Evolutionary conservation across 2,113 vertebrate species (phyloP).

Genomic region (Rattus rattus): DNA sequence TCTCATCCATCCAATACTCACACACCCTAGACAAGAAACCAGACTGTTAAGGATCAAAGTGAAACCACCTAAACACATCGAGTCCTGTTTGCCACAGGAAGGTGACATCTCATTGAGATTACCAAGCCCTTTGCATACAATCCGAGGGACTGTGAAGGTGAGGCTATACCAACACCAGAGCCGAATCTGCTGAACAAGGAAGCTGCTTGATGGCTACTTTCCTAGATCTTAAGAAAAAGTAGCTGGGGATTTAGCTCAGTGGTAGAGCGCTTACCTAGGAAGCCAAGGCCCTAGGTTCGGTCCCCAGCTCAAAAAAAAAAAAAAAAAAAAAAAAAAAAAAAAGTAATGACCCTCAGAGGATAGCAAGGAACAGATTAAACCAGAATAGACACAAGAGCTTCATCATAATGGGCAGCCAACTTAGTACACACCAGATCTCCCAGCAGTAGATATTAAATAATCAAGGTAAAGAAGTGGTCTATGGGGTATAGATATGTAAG

Average conservation of each 20-base stretch:
- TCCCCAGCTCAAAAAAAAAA: too few species aligned
- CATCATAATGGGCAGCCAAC: neutral
- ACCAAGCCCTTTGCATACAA: neutral
- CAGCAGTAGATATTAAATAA: neutral
- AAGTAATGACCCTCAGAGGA: neutral
- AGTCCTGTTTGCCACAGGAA: neutral
- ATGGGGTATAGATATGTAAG: neutral
- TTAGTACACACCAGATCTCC: neutral
- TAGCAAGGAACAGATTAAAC: neutral
- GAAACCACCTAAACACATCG: neutral
- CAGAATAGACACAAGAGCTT: neutral
- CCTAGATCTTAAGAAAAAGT: neutral
- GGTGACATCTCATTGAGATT: slow-evolving; percentile 24
- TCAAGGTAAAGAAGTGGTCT: neutral
- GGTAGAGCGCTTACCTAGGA: too few species aligned
- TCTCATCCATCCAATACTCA: neutral
- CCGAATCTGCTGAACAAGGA: neutral
- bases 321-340: too few species aligned
- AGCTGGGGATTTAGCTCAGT: too few species aligned
- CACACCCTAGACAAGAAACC: slow-evolving; percentile 3
- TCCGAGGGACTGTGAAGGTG: neutral
- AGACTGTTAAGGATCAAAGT: neutral
- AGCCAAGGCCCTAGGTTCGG: too few species aligned
- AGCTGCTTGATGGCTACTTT: fast-evolving
- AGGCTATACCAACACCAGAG: neutral